Conservation (phyloP, 2,113 vertebrate genomes). For the Oreotrochilus melanogaster region DNA sequence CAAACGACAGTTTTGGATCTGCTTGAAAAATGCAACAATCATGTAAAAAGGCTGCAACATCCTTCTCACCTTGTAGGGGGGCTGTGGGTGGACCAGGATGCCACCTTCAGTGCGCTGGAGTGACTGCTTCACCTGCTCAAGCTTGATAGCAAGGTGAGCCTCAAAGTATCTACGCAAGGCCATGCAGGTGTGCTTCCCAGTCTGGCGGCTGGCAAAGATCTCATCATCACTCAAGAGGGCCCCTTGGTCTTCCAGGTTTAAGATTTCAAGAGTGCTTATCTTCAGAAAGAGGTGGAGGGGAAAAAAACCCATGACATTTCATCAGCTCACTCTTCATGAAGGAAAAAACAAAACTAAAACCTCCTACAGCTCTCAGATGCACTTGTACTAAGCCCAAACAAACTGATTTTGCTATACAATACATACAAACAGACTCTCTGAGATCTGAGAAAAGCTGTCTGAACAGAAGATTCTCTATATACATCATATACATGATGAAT, state of each 20-base stretch:
- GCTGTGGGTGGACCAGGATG: constrained; percentile 92
- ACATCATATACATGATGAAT: too few relatives aligned
- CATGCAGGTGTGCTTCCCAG: constrained; percentile 99
- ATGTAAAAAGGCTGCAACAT: neutral
- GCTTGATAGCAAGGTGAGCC: constrained; percentile 96
- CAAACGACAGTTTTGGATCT: neutral
- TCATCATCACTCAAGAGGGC: constrained; percentile 95
- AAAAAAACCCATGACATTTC: neutral
- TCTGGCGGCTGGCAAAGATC: constrained; percentile 98
- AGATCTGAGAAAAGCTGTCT: neutral
- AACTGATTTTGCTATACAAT: neutral
- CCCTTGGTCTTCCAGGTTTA: constrained; percentile 96
- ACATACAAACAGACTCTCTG: neutral
- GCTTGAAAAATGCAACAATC: neutral
- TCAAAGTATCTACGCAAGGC: constrained; percentile 97
- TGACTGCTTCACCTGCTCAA: constrained; percentile 98
- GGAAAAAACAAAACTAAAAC: neutral
- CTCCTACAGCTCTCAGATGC: neutral
- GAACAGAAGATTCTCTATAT: neutral
- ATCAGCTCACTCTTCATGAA: neutral
- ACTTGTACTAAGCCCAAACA: neutral
- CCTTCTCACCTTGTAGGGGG: constrained; percentile 92
- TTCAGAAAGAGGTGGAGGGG: constrained; percentile 55
- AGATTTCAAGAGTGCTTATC: constrained; percentile 98
- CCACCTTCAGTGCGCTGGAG: constrained; percentile 97